Evolutionary conservation across 2,113 vertebrate genomes (phyloP), one percentile per base, ranked within the genome.

Genomic region (Amphiprion ocellaris): DNA sequence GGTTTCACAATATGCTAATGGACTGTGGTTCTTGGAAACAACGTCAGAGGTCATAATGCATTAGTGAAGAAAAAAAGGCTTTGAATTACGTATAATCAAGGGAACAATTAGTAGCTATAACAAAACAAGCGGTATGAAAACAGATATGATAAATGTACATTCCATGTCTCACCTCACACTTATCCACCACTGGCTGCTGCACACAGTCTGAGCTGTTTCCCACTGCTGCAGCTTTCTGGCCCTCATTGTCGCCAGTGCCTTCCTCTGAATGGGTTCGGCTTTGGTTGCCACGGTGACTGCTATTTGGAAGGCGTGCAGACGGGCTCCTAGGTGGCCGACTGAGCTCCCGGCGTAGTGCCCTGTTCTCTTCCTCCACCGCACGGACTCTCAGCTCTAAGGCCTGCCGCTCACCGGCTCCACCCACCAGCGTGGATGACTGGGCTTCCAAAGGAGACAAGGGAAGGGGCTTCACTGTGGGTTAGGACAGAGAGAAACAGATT

Each of bases 301-400:
- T 61, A 4, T 74, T 77, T 0, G 76, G 85, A 16, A 81, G 83
- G 24, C 78, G 96, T 0, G 78, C 60, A 0, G 94, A 80, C 15
- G 83, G 91, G 54, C 88, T 87, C 1, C 91, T 89, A 79, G 96
- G 96, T 0, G 95, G 95, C 82, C 95, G 94, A 91, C 96, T 97
- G 87, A 99, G 97, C 86, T 99, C 96, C 71, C 94, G 93, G 71
- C 97, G 97, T 19, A 99, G 96, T 0, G 89, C 95, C 0, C 95
- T 95, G 94, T 99, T 99, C 92, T 99, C 97, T 79, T 97, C 97
- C 91, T 99, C 98, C 87, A 99, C 96, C 64, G 97, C 97, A 0
- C 97, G 96, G 60, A 99, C 86, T 0, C 97, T 95, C 64, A 97
- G 93, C 79, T 99, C 97, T 91, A 99, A 90, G 79, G 95, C 96